These are phyloP conservation scores for Tychaedon coryphoeus DNA, from an alignment of 2,113 vertebrate genomes.

Conservation along the genomic window DNA sequence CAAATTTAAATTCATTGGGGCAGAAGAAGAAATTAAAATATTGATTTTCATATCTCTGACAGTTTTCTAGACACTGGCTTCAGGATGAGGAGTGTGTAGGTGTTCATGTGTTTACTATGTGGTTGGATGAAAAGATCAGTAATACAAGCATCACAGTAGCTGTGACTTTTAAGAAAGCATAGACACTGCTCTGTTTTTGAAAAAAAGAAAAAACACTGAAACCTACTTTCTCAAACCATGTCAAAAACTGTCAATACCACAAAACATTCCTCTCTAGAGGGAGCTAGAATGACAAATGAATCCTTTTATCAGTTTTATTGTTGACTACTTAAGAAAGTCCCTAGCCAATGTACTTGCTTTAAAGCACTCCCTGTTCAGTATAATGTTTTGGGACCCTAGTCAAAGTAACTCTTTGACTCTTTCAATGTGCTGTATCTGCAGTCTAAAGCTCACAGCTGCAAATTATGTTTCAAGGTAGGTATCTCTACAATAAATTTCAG, in stretches of 20 bases:
- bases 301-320: background rate
- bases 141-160: background rate
- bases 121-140: background rate
- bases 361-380: background rate
- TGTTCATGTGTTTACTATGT: rapidly evolving
- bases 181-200: background rate
- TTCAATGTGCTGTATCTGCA: background rate
- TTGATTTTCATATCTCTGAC: background rate
- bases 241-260: background rate
- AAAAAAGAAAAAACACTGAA: background rate
- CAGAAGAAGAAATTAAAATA: background rate
- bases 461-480: background rate
- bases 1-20: background rate
- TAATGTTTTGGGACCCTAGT: background rate
- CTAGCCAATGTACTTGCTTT: background rate
- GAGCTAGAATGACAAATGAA: background rate
- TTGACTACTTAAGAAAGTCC: background rate
- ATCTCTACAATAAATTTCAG: background rate
- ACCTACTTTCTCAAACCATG: background rate
- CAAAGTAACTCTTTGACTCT: background rate
- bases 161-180: background rate
- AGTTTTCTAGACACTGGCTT: background rate
- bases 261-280: background rate
- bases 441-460: background rate
- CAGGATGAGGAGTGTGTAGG: background rate